Conservation (phyloP, 2,113 vertebrate species). For the Romanogobio albipinnatus region DNA sequence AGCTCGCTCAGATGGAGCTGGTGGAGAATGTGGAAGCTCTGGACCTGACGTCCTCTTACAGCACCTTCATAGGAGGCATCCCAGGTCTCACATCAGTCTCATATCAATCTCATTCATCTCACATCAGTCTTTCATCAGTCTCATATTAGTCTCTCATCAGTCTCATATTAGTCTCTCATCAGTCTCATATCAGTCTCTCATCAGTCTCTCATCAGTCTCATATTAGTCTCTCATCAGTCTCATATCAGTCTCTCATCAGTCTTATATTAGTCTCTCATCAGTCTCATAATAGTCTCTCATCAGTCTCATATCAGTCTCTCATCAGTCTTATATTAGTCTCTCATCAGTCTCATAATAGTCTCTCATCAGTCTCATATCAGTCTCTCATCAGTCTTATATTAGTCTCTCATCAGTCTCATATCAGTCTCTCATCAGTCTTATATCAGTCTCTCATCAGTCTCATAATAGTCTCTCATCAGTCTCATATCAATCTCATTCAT, state of each 20-base stretch:
- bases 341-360: background rate
- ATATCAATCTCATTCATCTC: background rate
- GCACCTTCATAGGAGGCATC: conserved; percentile 89
- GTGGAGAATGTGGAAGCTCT: conserved; percentile 62
- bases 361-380: background rate
- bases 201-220: background rate
- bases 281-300: background rate
- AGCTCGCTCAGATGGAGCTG: conserved; percentile 74
- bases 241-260: background rate
- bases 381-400: background rate
- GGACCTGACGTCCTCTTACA: conserved; percentile 72
- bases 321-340: background rate
- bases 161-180: background rate
- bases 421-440: too few relatives aligned
- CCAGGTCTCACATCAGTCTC: conserved; percentile 74
- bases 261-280: background rate
- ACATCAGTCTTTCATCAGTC: background rate
- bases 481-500: background rate
- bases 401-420: too few relatives aligned
- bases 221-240: background rate
- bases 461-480: background rate
- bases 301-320: background rate
- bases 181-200: background rate
- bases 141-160: background rate
- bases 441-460: background rate